A percentile compares a stretch with the other conserved stretches of the same genome.
Evolutionary conservation across 2,113 vertebrate genomes (phyloP).

Genomic region (Bombycilla garrulus): DNA sequence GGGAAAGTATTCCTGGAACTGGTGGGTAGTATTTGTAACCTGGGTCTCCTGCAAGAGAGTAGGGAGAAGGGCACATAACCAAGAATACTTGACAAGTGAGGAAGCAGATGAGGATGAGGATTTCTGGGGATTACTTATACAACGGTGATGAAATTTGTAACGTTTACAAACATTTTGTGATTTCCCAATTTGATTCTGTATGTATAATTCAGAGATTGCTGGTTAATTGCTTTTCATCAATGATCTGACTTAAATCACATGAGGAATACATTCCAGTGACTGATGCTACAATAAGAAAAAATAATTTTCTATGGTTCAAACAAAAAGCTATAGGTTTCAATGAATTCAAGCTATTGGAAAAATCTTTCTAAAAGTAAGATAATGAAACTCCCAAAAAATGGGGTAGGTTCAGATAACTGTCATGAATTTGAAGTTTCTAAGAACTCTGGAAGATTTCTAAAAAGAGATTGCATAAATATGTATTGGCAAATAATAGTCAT

Average conservation of each 20-base stretch:
- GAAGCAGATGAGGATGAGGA: background rate
- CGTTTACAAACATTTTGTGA: background rate
- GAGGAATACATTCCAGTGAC: background rate
- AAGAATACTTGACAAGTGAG: background rate
- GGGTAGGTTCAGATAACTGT: background rate
- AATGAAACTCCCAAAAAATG: background rate
- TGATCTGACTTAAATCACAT: background rate
- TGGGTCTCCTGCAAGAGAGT: background rate
- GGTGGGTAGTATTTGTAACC: background rate
- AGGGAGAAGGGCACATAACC: background rate
- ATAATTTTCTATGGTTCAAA: background rate
- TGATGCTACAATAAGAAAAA: background rate
- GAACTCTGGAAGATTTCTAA: background rate
- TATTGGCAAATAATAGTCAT: background rate
- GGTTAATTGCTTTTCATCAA: background rate
- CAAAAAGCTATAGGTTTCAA: background rate
- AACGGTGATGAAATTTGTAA: background rate
- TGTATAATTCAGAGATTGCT: background rate
- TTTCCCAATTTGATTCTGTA: background rate
- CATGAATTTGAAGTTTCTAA: background rate
- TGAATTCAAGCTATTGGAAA: background rate
- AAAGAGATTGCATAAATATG: background rate
- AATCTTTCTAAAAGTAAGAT: background rate
- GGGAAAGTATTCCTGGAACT: background rate
- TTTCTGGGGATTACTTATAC: background rate